Conservation (phyloP, 92 coral and sea anemone species). For the Actinostola sp. region DNA sequence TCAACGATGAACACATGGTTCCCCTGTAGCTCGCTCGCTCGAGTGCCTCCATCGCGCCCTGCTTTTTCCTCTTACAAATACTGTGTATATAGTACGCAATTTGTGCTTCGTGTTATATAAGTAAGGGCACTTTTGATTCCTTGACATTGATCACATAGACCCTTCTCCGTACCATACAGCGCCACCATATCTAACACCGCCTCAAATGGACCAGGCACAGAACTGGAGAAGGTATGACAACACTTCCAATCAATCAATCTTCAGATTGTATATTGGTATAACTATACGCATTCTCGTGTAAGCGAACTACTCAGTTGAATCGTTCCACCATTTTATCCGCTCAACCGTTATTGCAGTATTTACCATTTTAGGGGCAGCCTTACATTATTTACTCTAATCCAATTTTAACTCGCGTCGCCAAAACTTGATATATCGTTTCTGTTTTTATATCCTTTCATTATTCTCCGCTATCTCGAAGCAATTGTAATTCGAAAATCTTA, state of each 20-base stretch:
- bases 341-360: conserved; percentile 9
- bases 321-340: not conserved
- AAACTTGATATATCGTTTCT: conserved; percentile 14
- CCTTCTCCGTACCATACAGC: conserved; percentile 79
- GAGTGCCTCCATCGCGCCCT: conserved; percentile 12
- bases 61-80: not conserved
- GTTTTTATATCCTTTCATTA: not conserved
- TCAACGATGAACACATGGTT: conserved; percentile 28
- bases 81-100: too few relatives aligned
- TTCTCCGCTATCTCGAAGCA: conserved; percentile 26
- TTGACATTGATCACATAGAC: conserved; percentile 76
- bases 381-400: conserved; percentile 23
- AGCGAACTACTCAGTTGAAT: not conserved
- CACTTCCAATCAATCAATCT: not conserved
- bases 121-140: conserved; percentile 26
- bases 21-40: conserved; percentile 4
- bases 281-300: too few relatives aligned
- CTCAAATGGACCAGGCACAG: conserved; percentile 79
- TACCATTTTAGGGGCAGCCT: conserved; percentile 9
- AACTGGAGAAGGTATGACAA: conserved; percentile 74
- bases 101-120: not conserved
- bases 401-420: conserved; percentile 13
- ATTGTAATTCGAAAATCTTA: too few relatives aligned
- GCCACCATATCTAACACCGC: conserved; percentile 73
- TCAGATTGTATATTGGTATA: not conserved